These are phyloP conservation scores for Agapornis canus DNA, from an alignment of 2,797 vertebrate species.

Conservation along the genomic window DNA sequence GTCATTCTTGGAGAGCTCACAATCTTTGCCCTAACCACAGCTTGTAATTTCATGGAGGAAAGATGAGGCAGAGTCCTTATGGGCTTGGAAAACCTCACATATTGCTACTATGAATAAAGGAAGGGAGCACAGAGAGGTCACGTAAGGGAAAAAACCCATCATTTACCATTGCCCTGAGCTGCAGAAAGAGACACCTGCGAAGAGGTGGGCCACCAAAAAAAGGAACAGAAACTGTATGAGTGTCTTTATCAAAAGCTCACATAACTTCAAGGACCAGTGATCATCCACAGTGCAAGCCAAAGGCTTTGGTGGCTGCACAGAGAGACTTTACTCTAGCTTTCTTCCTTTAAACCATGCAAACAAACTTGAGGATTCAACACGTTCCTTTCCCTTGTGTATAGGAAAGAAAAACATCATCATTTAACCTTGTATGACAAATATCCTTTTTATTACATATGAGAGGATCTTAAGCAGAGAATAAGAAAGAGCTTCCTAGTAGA, in stretches of 20 bases:
- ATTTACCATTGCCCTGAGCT: neutral
- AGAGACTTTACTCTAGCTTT: neutral
- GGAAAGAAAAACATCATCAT: neutral
- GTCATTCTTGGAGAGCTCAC: constrained; percentile 42
- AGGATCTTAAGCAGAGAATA: neutral
- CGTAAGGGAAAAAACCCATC: neutral
- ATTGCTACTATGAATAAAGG: constrained; percentile 13
- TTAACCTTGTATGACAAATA: neutral
- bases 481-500: neutral
- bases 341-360: neutral
- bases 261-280: neutral
- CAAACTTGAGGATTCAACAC: neutral
- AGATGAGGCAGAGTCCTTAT: constrained; percentile 6
- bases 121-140: constrained; percentile 37
- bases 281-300: neutral
- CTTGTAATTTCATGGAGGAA: constrained; percentile 51
- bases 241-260: neutral
- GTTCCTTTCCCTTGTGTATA: neutral
- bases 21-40: constrained; percentile 56
- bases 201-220: neutral
- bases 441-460: neutral
- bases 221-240: neutral
- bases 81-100: constrained; percentile 21
- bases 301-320: neutral
- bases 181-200: neutral